Evolutionary conservation across 2,797 vertebrate genomes (phyloP), one percentile per base, ranked within the genome.

Genomic region (Crenuchus spilurus): DNA sequence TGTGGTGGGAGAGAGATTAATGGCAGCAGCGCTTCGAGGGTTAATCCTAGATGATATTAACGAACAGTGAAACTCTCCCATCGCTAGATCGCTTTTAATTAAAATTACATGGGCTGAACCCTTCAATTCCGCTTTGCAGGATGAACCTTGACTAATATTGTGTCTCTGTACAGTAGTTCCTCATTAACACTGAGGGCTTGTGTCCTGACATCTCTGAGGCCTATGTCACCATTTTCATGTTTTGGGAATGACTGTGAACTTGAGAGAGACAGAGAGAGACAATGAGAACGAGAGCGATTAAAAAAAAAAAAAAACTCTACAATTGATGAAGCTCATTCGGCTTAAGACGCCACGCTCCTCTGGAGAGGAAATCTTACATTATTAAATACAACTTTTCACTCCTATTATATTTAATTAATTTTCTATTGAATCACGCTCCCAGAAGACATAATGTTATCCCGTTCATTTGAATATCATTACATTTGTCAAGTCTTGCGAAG

Each of bases 361-460:
- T 70, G 54, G 88, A 89, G 90, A 88, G 84, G 71, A 84, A 87
- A 85, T 89, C 85, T 88, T 91, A 86, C 88, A 91, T 92, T 90
- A 92, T 92, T 90, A 89, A 89, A 86, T 88, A 90, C 84, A 85
- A 84, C 84, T 78, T 90, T 89, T 88, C 82, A 82, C 87, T 88
- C 82, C 39, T 83, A 72, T 91, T 84, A 83, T 89, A 92, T 90
- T 88, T 91, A 92, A 92, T 92, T 91, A 89, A 92, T 92, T 88
- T 89, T 86, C 89, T 90, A 91, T 89, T 90, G 89, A 86, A 87
- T 88, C 76, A 51, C 30, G 39, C 81, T 90, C 90, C 88, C 90
- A 77, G 82, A 82, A 90, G 88, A 91, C 85, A 86, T 85, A 86
- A 89, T 87, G 88, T 91, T 92, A 92, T 88, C 87, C 84, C 64